A percentile compares a stretch with the other conserved stretches of the same genome.
phyloP scores from a whole-genome alignment of 2,888 invertebrate genomes.

The Dryococelus australis region DNA sequence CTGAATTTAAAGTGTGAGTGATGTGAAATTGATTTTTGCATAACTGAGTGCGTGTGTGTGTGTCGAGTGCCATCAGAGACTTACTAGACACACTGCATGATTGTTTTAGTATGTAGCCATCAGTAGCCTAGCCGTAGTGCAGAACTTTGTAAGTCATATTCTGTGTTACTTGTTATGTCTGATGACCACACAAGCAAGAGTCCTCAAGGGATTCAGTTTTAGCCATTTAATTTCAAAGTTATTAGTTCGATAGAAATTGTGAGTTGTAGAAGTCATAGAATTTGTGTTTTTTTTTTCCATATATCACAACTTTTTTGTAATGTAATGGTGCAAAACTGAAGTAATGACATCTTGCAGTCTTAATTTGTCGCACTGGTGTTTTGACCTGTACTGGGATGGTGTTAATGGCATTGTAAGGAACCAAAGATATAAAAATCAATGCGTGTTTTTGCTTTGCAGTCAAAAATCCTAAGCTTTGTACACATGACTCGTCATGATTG shows the following conservation, averaged over 20 bases:
- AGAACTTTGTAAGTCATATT: slow-evolving; percentile 30
- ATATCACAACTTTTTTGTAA: slow-evolving; percentile 30
- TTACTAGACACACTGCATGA: slow-evolving; percentile 37
- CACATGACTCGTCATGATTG: neutral
- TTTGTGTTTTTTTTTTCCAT: slow-evolving; percentile 31
- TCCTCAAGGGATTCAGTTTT: slow-evolving; percentile 39
- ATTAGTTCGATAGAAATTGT: slow-evolving; percentile 43
- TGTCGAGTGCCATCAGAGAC: slow-evolving; percentile 34
- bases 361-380: neutral
- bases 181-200: slow-evolving; percentile 26
- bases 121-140: slow-evolving; percentile 40
- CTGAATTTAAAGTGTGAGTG: slow-evolving; percentile 42
- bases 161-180: slow-evolving; percentile 16
- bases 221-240: slow-evolving; percentile 42
- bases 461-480: slow-evolving; percentile 17
- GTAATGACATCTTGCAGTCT: neutral
- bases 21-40: slow-evolving; percentile 1
- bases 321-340: neutral
- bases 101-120: slow-evolving; percentile 36
- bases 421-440: slow-evolving; percentile 8
- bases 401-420: slow-evolving; percentile 25
- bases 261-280: slow-evolving; percentile 39
- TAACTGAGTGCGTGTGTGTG: slow-evolving; percentile 33
- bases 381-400: slow-evolving; percentile 5
- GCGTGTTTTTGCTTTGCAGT: slow-evolving; percentile 33